phyloP scores from a whole-genome alignment of 1,140 invertebrate genomes.

The Dendroctonus ponderosae region DNA sequence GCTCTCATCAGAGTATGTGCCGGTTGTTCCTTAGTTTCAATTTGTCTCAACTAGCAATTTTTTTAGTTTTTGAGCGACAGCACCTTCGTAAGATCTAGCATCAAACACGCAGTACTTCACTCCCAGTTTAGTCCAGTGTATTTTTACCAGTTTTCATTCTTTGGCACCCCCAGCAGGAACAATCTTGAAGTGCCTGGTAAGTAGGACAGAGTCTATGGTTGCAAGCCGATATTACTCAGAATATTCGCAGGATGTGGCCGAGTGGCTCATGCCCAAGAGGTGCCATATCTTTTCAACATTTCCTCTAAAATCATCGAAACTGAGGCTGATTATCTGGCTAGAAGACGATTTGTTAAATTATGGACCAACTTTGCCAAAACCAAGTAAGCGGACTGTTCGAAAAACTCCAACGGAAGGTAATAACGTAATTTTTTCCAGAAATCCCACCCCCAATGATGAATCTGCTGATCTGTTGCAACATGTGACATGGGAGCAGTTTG shows the following conservation, averaged over 20 bases:
- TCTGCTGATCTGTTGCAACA: background rate
- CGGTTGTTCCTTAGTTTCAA: background rate
- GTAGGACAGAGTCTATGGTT: too few relatives aligned
- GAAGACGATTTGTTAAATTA: slow-evolving; percentile 10
- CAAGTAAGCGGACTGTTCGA: too few relatives aligned
- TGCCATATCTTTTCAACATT: slow-evolving; percentile 17
- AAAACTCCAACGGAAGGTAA: background rate
- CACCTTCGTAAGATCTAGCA: slow-evolving; percentile 8
- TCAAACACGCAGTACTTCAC: slow-evolving; percentile 18
- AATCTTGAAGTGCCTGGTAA: slow-evolving; percentile 12
- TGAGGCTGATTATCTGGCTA: slow-evolving; percentile 17
- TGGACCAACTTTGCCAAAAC: slow-evolving; percentile 23
- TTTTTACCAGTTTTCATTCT: slow-evolving; percentile 20
- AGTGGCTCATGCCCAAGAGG: slow-evolving; percentile 15
- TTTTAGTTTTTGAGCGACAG: slow-evolving; percentile 11
- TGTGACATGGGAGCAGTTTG: slow-evolving; percentile 1
- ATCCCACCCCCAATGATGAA: slow-evolving; percentile 6
- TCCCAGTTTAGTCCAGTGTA: slow-evolving; percentile 7
- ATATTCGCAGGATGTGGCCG: slow-evolving; percentile 9
- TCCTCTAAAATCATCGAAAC: slow-evolving; percentile 11
- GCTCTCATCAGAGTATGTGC: slow-evolving; percentile 8
- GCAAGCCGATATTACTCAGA: background rate
- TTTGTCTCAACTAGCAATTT: background rate
- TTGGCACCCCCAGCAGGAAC: slow-evolving; percentile 2
- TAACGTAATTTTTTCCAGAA: background rate